Conservation (phyloP, 2,888 invertebrate genomes). For the Apotomis turbidana region DNA sequence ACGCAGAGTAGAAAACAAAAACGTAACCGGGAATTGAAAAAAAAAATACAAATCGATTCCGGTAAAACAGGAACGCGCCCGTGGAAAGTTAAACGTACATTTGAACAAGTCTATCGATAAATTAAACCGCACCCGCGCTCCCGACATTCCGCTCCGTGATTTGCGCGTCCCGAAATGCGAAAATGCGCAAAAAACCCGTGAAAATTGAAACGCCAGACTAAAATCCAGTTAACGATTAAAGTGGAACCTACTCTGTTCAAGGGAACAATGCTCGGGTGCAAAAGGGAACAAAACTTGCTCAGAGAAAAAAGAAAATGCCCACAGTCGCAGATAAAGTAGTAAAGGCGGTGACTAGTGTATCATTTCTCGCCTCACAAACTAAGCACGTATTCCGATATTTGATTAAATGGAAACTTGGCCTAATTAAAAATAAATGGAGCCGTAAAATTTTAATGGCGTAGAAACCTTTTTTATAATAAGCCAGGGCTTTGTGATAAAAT, state of each 20-base stretch:
- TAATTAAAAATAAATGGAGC: constrained; percentile 34
- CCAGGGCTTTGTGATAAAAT: constrained; percentile 28
- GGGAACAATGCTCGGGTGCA: constrained; percentile 29
- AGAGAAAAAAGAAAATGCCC: constrained; percentile 38
- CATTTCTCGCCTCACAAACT: constrained; percentile 15
- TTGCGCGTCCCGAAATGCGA: constrained; percentile 35
- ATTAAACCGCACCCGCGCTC: constrained; percentile 40
- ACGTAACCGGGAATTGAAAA: constrained; percentile 14
- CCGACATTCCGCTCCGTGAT: constrained; percentile 19
- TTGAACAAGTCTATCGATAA: constrained; percentile 40
- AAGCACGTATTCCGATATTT: constrained; percentile 1
- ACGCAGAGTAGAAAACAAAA: constrained; percentile 5
- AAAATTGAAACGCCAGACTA: constrained; percentile 42
- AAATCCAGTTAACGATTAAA: constrained; percentile 42
- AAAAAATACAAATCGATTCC: constrained; percentile 27
- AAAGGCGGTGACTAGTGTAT: constrained; percentile 41
- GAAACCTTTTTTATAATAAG: constrained; percentile 33
- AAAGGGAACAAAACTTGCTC: constrained; percentile 38
- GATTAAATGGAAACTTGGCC: constrained; percentile 13
- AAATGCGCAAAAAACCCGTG: constrained; percentile 21
- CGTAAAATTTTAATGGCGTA: constrained; percentile 24
- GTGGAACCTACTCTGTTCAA: constrained; percentile 26
- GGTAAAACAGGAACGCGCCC: constrained; percentile 4
- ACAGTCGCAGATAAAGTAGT: constrained; percentile 39
- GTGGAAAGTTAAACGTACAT: constrained; percentile 19